phyloP scores from a whole-genome alignment of 2,113 vertebrate genomes.

The Okapia johnstoni region DNA sequence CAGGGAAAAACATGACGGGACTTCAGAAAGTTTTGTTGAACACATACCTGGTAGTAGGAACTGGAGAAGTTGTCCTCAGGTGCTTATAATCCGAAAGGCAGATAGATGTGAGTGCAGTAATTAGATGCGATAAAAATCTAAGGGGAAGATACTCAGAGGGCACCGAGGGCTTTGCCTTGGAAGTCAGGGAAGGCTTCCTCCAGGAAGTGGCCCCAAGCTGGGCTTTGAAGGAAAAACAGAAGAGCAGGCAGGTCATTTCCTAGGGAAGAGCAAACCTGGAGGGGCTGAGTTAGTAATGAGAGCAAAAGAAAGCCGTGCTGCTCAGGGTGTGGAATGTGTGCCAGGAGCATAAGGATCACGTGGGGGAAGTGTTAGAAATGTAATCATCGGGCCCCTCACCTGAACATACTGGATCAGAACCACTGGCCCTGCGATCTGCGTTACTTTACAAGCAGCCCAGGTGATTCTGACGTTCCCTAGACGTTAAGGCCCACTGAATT shows the following conservation, averaged over 20 bases:
- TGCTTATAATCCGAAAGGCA: background rate
- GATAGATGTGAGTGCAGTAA: background rate
- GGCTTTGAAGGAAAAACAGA: background rate
- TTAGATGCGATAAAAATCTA: background rate
- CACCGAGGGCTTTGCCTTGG: background rate
- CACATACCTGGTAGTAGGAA: background rate
- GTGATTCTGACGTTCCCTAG: background rate
- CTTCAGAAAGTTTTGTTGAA: background rate
- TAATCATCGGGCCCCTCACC: rapidly evolving
- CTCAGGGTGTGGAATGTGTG: background rate
- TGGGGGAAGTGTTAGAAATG: background rate
- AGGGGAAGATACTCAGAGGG: too few species aligned
- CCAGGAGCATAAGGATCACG: background rate
- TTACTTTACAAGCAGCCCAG: background rate
- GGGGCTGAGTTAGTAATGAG: background rate
- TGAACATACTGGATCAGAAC: background rate
- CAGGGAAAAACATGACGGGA: background rate
- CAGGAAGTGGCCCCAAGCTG: background rate
- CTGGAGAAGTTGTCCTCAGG: background rate
- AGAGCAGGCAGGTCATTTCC: background rate
- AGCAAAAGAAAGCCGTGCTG: too few species aligned
- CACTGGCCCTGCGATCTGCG: background rate
- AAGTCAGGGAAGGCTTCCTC: background rate
- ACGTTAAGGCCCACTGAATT: background rate
- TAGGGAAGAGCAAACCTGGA: background rate